Base-by-base conservation (phyloP, 2,888 invertebrate genomes). In the Phyllotreta striolata region DNA sequence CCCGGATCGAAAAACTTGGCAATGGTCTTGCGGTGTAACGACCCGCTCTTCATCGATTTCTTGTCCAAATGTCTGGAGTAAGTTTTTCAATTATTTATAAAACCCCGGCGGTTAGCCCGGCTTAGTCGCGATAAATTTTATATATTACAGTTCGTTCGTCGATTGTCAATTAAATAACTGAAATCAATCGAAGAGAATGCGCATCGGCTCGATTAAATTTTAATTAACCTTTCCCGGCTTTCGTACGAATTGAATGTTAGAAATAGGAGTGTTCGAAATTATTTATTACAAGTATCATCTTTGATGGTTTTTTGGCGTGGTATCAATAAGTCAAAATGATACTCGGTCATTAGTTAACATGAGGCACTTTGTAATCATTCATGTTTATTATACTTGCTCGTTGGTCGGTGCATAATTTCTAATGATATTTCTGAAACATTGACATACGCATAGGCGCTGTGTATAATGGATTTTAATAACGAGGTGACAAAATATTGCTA, bases 21-120 rank as follows among this genome's bases (percentile, higher is more conserved):
- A 12, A 87, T 91, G 76, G 93, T 92, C 38, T 86, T 96, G 61
- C 88, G 93, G 73, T 92, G 93, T 74, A 91, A 91, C 77, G 96
- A 97, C 81, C 87, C 90, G 10, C 87, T 92, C 69, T 97, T 97
- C 84, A 88, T 96, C 46, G 93, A 96, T 83, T 96, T 97, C 82
- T 88, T 97, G 73, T 88, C 91, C 71, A 88, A 91, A 78, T 97
- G 97, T 82, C 85, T 97, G 75, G 94, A 95, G 93, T 94, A 82
- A 90, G 93, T 88, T 47, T 41, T 43, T 64, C 13, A 47, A 46
- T 12, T 52, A 35, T 59, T 52, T 55, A 43, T 52, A 52, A 52
- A 39, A 10, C 12, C 7, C 10, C 10, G 35, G 40, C 10, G 35
- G 40, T 55, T 55, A 7, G 41, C 34, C 34, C 41, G 34, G 55